phyloP scores from a whole-genome alignment of 2,888 invertebrate genomes.

The Rhingia rostrata region DNA sequence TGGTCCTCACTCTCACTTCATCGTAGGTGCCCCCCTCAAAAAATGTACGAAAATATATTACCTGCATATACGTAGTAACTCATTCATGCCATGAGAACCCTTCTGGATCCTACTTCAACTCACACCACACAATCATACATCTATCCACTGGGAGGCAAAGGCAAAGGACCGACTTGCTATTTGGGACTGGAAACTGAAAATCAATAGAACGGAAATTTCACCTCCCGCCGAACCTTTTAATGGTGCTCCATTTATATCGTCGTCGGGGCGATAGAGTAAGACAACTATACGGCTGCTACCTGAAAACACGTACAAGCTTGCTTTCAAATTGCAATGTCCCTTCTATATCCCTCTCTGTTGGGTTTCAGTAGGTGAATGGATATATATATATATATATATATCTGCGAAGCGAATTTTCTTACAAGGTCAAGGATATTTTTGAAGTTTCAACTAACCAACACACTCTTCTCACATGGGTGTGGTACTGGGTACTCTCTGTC shows the following conservation, averaged over 20 bases:
- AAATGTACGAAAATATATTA: conserved; percentile 62
- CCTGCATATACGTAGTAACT: conserved; percentile 59
- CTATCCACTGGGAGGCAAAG: background rate
- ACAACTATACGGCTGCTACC: conserved; percentile 30
- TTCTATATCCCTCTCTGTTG: conserved; percentile 23
- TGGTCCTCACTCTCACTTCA: background rate
- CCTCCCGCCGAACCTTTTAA: conserved; percentile 61
- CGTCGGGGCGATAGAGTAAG: background rate
- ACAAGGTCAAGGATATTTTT: conserved; percentile 73
- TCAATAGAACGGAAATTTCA: conserved; percentile 67
- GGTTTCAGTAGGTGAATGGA: conserved; percentile 30
- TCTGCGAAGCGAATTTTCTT: conserved; percentile 57
- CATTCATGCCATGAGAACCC: conserved; percentile 36
- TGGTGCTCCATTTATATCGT: conserved; percentile 37
- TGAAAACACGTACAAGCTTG: conserved; percentile 34
- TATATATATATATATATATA: conserved; percentile 14
- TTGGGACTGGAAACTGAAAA: conserved; percentile 51
- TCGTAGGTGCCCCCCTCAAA: conserved; percentile 10
- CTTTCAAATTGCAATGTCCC: conserved; percentile 30
- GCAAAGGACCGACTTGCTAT: conserved; percentile 38
- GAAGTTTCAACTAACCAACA: conserved; percentile 56
- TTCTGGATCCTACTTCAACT: conserved; percentile 15
- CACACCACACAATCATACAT: conserved; percentile 12
- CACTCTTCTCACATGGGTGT: conserved; percentile 50
- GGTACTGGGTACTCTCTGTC: conserved; percentile 2